Percentiles rank a stretch among this genome's conserved stretches.
These are phyloP conservation scores for Aotus griseimembra DNA, from an alignment of 2,797 vertebrate genomes.

Conservation along the genomic window DNA sequence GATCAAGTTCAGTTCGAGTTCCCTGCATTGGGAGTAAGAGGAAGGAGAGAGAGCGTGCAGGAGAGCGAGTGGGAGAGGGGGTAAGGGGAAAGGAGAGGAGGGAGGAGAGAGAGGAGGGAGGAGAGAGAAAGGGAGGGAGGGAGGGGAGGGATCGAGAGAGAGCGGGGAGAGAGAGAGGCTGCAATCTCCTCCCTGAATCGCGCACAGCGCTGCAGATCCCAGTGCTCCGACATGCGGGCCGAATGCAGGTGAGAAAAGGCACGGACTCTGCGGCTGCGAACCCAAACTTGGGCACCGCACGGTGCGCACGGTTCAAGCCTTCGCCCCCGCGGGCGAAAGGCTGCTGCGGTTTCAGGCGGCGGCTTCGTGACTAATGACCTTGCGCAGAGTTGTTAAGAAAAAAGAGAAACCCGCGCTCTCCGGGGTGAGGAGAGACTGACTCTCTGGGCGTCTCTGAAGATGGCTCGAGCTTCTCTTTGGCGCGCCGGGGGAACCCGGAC, in stretches of 20 bases:
- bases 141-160: conserved; percentile 78
- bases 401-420: conserved; percentile 77
- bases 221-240: conserved; percentile 92
- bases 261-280: conserved; percentile 88
- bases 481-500: conserved; percentile 72
- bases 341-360: conserved; percentile 83
- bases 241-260: conserved; percentile 92
- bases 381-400: conserved; percentile 87
- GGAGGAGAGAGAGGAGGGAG: conserved; percentile 78
- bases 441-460: conserved; percentile 80
- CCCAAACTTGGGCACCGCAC: conserved; percentile 86
- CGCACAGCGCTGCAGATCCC: conserved; percentile 95
- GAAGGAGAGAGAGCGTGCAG: conserved; percentile 77
- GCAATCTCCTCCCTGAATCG: conserved; percentile 97
- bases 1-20: conserved; percentile 91
- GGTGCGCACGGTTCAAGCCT: conserved; percentile 74
- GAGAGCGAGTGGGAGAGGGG: conserved; percentile 78
- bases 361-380: conserved; percentile 88
- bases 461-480: conserved; percentile 82
- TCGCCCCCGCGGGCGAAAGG: conserved; percentile 75
- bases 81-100: conserved; percentile 80
- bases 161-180: conserved; percentile 87
- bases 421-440: conserved; percentile 79
- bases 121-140: conserved; percentile 76
- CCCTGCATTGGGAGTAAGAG: conserved; percentile 87